These are phyloP conservation scores for Chelonia mydas DNA, from an alignment of 2,797 vertebrate species.

Conservation along the genomic window DNA sequence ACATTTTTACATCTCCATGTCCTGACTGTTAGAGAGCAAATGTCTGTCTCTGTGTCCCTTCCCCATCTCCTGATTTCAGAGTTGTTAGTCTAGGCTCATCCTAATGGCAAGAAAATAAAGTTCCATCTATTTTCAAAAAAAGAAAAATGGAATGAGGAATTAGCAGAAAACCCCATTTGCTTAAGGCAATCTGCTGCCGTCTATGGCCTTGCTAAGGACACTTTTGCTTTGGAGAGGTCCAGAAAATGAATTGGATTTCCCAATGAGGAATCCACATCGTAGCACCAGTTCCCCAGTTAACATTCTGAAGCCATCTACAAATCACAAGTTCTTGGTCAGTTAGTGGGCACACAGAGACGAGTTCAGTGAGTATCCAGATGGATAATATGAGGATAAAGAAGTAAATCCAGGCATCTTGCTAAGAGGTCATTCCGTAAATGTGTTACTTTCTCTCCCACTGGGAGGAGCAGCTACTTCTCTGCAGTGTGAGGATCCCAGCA, in stretches of 20 bases:
- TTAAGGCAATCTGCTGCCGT: neutral
- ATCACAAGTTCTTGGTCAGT: neutral
- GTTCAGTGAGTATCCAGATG: neutral
- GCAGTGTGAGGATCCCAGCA: neutral
- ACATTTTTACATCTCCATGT: neutral
- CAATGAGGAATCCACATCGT: neutral
- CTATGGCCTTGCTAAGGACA: neutral
- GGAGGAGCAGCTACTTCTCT: neutral
- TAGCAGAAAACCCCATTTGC: neutral
- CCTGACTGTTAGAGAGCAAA: neutral
- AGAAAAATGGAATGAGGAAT: neutral
- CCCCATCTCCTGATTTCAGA: neutral
- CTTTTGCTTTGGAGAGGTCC: rapidly evolving
- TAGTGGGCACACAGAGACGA: neutral
- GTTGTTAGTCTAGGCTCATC: neutral
- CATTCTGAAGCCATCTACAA: neutral
- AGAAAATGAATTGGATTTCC: neutral
- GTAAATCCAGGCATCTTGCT: neutral
- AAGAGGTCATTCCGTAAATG: neutral
- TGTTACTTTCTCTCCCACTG: neutral
- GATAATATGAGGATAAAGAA: neutral
- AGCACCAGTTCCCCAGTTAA: neutral
- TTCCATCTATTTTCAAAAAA: neutral
- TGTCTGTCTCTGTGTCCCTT: neutral
- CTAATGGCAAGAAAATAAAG: neutral